phyloP scores from a whole-genome alignment of 2,113 vertebrate species.

The Morone chrysops region DNA sequence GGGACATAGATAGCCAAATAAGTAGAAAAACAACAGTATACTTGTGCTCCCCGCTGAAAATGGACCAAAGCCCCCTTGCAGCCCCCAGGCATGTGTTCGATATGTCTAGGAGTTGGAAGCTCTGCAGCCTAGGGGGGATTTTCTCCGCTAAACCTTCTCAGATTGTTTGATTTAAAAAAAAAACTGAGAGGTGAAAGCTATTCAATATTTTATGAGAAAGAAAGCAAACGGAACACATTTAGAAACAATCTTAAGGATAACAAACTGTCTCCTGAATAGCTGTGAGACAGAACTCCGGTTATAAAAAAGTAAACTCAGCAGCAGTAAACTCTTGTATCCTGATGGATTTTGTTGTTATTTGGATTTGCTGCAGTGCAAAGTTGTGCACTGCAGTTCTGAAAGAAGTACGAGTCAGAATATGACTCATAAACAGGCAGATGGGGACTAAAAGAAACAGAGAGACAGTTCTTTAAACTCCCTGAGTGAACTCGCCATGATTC shows the following conservation, averaged over 20 bases:
- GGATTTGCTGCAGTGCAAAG: neutral
- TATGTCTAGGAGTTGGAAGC: too few relatives aligned
- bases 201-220: neutral
- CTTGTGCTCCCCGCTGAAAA: neutral
- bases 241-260: neutral
- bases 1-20: neutral
- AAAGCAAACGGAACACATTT: neutral
- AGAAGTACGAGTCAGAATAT: neutral
- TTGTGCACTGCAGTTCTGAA: neutral
- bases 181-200: neutral
- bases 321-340: too few relatives aligned
- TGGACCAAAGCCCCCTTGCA: neutral
- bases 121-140: too few relatives aligned
- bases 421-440: constrained; percentile 8
- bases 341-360: neutral
- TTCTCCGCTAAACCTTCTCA: too few relatives aligned
- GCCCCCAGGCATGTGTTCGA: neutral
- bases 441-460: constrained; percentile 13
- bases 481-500: constrained; percentile 17
- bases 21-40: neutral
- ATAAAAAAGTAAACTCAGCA: neutral
- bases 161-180: too few relatives aligned
- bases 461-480: constrained; percentile 13
- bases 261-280: neutral
- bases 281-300: neutral